These are phyloP conservation scores for Polydrusus pterygomalis DNA, from an alignment of 2,888 invertebrate species.

Conservation along the genomic window DNA sequence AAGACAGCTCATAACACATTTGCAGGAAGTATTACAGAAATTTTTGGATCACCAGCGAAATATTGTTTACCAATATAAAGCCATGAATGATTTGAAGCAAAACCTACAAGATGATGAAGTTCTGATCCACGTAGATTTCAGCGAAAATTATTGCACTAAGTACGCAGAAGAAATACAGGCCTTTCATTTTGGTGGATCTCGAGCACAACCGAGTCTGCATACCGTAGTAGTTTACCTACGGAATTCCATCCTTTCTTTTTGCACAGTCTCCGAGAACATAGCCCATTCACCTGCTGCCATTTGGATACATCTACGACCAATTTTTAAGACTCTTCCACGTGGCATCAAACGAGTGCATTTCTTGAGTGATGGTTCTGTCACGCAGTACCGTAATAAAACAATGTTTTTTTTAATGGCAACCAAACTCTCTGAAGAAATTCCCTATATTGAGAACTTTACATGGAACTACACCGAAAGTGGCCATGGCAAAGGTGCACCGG, in stretches of 20 bases:
- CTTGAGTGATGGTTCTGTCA: slow-evolving; percentile 65
- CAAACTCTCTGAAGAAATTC: slow-evolving; percentile 56
- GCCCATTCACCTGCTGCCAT: not conserved
- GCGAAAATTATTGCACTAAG: not conserved
- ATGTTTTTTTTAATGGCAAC: slow-evolving; percentile 55
- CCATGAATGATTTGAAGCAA: not conserved
- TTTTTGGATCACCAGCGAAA: not conserved
- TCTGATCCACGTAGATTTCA: not conserved
- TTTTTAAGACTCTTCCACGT: slow-evolving; percentile 57
- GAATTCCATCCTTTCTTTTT: not conserved
- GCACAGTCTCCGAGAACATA: not conserved
- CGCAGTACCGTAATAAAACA: slow-evolving; percentile 59
- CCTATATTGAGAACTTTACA: not conserved
- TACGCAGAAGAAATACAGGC: not conserved
- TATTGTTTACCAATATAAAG: not conserved
- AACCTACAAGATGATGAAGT: not conserved
- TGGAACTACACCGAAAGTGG: no score
- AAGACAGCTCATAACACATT: not conserved
- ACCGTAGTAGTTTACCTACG: not conserved
- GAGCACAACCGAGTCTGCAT: not conserved
- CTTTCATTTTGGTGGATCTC: not conserved
- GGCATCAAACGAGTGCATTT: slow-evolving; percentile 63
- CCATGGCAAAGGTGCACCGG: slow-evolving; percentile 65
- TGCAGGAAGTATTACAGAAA: not conserved
- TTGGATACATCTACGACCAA: slow-evolving; percentile 49